Base-by-base conservation (phyloP, 2,113 vertebrate genomes). In the Ia io region DNA sequence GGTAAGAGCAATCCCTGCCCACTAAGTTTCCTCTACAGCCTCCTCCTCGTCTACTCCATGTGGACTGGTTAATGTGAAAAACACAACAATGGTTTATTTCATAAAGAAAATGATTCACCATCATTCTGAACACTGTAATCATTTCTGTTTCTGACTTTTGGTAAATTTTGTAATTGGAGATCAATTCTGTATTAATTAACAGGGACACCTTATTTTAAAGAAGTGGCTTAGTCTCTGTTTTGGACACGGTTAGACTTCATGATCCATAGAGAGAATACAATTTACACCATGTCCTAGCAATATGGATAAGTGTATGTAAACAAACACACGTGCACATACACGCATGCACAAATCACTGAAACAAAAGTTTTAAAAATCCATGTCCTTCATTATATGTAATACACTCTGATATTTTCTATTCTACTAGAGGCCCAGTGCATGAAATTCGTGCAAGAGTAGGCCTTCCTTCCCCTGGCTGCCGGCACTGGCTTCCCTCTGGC, bases 61-160 rank as follows among this genome's bases (percentile, higher is more conserved):
- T 69, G 51, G 18, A 44, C 47, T 77, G 35, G 84, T 91, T 95
- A 53, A 32, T 42, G 35, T 79, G 93, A 63, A 87, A 94, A 92
- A 88, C 53, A 56, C 9, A 63, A 28, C 28, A 40, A 18, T 74
- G 35, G 6, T 93, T 90, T 59, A 13, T 88, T 94, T 92, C 18
- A 56, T 53, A 87, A 70, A 82, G 42, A 35, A 69, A 20, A 18
- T 51, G 23, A 42, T 56, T 70, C 3, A 1, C 42, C 22, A 59
- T 77, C 35, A n/a, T 78, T 85, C 77, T 71, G 73, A 65, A 84
- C 69, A 61, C n/a, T n/a, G 10, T 44, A 47, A 87, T 61, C 56
- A 84, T 80, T 84, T 71, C 63, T 59, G 44, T 77, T 69, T 84
- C 51, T 93, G 70, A 90, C 53, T 96, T 88, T 63, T 70, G 40